Conservation (phyloP, 2,113 vertebrate genomes). For the Poicephalus gulielmi region DNA sequence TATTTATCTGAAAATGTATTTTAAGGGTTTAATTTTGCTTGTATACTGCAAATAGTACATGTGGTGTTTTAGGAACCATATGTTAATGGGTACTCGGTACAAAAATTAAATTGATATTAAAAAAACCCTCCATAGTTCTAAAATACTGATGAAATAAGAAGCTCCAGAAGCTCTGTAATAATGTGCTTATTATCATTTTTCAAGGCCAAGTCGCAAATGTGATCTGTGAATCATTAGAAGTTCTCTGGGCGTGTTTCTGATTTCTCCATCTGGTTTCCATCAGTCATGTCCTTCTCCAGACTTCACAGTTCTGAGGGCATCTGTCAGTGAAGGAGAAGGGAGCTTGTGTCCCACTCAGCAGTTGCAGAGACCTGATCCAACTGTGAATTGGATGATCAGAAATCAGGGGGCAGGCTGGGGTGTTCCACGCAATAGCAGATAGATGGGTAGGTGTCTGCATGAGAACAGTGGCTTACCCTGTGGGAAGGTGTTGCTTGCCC, state of each 20-base stretch:
- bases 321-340: not conserved
- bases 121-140: not conserved
- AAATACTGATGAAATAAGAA: not conserved
- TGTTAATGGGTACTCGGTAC: not conserved
- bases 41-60: not conserved
- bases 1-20: not conserved
- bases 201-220: not conserved
- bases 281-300: not conserved
- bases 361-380: not conserved
- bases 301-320: not conserved
- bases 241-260: not conserved
- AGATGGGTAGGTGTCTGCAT: not conserved
- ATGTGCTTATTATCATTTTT: not conserved
- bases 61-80: not conserved
- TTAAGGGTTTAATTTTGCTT: not conserved
- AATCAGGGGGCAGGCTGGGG: no score
- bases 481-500: not conserved
- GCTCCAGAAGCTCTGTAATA: not conserved
- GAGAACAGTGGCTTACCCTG: not conserved
- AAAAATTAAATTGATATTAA: not conserved
- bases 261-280: not conserved
- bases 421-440: not conserved
- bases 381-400: not conserved
- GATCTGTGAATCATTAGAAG: not conserved
- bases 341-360: not conserved